Evolutionary conservation across 2,113 vertebrate species (phyloP).

Genomic region (Bubo scandiacus): DNA sequence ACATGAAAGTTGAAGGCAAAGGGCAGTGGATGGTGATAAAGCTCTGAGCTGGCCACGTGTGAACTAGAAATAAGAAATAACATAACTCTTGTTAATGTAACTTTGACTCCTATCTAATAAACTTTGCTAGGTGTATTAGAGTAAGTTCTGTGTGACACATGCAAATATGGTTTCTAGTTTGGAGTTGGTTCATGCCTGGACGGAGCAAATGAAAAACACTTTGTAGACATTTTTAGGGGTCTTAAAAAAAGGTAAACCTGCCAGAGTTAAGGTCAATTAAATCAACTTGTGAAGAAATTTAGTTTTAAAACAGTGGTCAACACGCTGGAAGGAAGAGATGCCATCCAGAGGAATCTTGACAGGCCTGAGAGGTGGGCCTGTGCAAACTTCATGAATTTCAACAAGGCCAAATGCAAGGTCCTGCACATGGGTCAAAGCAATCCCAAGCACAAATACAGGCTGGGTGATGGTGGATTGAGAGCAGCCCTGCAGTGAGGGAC

Average conservation of each 20-base stretch:
- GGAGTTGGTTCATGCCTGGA: not conserved
- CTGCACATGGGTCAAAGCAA: too few species aligned
- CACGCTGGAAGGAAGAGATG: too few species aligned
- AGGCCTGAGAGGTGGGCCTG: too few species aligned
- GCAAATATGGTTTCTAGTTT: not conserved
- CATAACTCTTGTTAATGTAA: not conserved
- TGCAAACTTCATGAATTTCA: too few species aligned
- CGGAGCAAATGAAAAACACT: not conserved
- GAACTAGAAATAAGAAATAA: not conserved
- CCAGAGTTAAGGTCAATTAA: not conserved
- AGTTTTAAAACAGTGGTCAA: not conserved
- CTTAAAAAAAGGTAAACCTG: not conserved
- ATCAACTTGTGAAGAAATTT: not conserved
- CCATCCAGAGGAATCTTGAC: too few species aligned
- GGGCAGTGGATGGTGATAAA: not conserved
- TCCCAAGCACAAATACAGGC: too few species aligned
- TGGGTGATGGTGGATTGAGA: too few species aligned
- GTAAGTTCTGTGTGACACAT: not conserved
- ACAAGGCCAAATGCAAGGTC: too few species aligned
- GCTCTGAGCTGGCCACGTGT: not conserved
- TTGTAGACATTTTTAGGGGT: not conserved
- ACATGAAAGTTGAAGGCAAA: not conserved
- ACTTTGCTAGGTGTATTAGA: not conserved
- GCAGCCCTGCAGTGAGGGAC: too few species aligned
- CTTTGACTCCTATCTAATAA: not conserved